phyloP scores from a whole-genome alignment of 2,113 vertebrate species.

The Casuarius casuarius region DNA sequence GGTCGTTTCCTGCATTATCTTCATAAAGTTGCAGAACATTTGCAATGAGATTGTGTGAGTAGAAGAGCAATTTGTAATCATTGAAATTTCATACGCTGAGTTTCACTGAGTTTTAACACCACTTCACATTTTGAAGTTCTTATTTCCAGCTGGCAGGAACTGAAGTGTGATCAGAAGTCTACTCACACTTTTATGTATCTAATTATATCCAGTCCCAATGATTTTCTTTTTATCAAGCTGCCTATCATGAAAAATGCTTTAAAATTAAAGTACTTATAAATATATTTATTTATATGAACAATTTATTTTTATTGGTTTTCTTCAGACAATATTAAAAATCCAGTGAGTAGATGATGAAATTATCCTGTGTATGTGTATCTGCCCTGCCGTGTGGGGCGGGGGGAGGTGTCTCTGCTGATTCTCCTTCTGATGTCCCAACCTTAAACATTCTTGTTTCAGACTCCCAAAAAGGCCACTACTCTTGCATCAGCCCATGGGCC shows the following conservation, averaged over 20 bases:
- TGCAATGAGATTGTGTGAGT: neutral
- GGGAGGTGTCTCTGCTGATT: neutral
- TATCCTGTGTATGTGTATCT: neutral
- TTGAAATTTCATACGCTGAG: neutral
- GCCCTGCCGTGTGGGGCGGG: neutral
- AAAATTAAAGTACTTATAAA: neutral
- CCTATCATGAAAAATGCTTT: neutral
- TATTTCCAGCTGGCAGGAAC: conserved; percentile 54
- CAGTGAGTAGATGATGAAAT: neutral
- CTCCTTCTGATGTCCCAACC: neutral
- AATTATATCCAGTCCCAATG: conserved; percentile 46
- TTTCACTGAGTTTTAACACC: conserved; percentile 4
- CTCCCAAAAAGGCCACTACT: neutral
- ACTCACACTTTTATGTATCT: neutral
- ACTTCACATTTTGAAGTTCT: conserved; percentile 27
- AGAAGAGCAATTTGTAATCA: neutral
- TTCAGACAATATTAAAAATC: neutral
- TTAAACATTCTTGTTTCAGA: neutral
- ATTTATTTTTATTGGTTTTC: neutral
- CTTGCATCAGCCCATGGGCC: neutral
- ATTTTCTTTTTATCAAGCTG: conserved; percentile 28
- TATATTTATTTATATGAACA: neutral
- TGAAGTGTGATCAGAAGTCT: conserved; percentile 54
- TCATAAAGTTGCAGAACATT: neutral
- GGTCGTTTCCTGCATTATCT: neutral